Conservation (phyloP, 2,797 vertebrate species). For the Xenops minutus region DNA sequence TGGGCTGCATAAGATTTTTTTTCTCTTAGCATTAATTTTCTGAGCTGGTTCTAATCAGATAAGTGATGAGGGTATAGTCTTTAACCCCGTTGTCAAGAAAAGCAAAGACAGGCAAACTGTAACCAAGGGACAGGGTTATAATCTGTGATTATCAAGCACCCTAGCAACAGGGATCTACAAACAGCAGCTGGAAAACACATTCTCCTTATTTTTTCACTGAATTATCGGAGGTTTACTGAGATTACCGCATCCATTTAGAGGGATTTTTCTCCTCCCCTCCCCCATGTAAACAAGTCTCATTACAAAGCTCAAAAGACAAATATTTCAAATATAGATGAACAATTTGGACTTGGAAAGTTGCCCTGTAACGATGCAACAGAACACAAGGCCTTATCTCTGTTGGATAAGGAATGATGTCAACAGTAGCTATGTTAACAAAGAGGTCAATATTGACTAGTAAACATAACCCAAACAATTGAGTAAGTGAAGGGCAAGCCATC, state of each 20-base stretch:
- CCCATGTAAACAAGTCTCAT: slow-evolving; percentile 17
- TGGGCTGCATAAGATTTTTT: not conserved
- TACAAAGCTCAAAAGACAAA: slow-evolving; percentile 45
- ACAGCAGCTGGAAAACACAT: slow-evolving; percentile 59
- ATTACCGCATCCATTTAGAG: not conserved
- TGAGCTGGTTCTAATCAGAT: slow-evolving; percentile 18
- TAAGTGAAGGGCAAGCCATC: slow-evolving; percentile 13
- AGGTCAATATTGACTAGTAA: slow-evolving; percentile 55
- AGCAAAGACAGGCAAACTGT: slow-evolving; percentile 26
- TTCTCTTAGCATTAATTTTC: not conserved
- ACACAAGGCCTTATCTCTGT: slow-evolving; percentile 58
- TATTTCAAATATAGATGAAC: slow-evolving; percentile 37
- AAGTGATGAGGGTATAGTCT: slow-evolving; percentile 4
- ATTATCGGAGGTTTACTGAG: not conserved
- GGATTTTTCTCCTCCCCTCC: not conserved
- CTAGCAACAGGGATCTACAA: slow-evolving; percentile 59
- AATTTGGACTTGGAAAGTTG: slow-evolving; percentile 51
- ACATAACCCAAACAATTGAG: slow-evolving; percentile 55
- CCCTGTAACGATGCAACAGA: slow-evolving; percentile 25
- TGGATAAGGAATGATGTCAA: slow-evolving; percentile 59
- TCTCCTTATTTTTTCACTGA: not conserved
- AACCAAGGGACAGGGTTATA: slow-evolving; percentile 24
- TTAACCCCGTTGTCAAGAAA: slow-evolving; percentile 51
- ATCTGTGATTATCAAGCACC: slow-evolving; percentile 30
- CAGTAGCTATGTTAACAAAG: slow-evolving; percentile 67